Evolutionary conservation across 2,888 invertebrate genomes (phyloP), one percentile per base, ranked within the genome.

Genomic region (Gymnosoma rotundatum): DNA sequence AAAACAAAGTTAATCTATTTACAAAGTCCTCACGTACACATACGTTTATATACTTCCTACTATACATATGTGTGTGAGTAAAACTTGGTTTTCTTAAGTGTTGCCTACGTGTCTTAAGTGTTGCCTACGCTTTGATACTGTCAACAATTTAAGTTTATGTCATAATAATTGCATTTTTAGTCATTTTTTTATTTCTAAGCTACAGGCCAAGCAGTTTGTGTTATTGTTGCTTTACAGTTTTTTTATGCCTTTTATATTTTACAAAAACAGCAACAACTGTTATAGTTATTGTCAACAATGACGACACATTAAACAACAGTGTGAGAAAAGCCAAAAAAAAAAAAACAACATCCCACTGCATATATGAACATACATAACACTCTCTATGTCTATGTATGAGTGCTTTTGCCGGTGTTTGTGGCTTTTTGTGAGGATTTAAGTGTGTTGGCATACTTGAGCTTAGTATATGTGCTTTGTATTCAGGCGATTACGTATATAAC

Each of bases 211-310:
- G 69, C 32, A 36, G 45, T 63, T 63, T 67, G 14, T 83, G 18
- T 66, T 76, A 36, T 60, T 83, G 61, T 66, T 78, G 64, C 45
- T 83, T 50, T 21, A 78, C 58, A 52, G 16, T 20, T 36, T 66
- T 70, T 70, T 67, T 38, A 50, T 69, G 16, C 2, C 3, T 32
- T 32, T 32, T 32, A 32, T 32, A 20, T 58, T 83, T 32, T 72
- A 20, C 0, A 66, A 32, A 66, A 79, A 48, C 54, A 45, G 36
- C 60, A 45, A 60, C 79, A 83, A 18, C 20, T 76, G 58, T 67
- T 66, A n/a, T 60, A 83, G 80, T 74, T 85, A 69, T 80, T 87
- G 83, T 81, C 78, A 80, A 70, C 74, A 78, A 74, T 69, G 69
- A 74, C 64, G 74, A 75, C 64, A 83, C 69, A 32, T 70, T 64